These are phyloP conservation scores for Mesorhabditis belari DNA, from an alignment of 2,888 invertebrate genomes.

Conservation along the genomic window DNA sequence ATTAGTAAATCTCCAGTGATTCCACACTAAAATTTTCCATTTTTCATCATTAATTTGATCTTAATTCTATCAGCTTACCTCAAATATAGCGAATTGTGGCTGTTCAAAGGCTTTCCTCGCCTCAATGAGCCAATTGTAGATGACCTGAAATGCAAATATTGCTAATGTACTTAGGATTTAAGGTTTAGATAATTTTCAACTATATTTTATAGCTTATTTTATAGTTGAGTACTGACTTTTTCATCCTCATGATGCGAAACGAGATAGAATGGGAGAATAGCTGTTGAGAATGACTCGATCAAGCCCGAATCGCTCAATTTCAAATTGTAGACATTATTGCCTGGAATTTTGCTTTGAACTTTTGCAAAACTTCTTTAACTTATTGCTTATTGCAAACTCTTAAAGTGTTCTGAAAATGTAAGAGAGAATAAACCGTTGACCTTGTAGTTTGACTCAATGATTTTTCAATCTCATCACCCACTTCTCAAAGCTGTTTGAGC, in stretches of 20 bases:
- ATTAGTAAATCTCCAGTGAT: conserved; percentile 47
- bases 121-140: conserved; percentile 32
- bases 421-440: no score
- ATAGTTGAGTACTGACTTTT: no score
- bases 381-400: neutral
- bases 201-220: neutral
- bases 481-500: no score
- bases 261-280: conserved; percentile 43
- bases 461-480: no score
- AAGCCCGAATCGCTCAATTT: conserved; percentile 16
- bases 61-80: conserved; percentile 9
- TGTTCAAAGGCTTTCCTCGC: conserved; percentile 31
- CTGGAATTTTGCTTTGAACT: conserved; percentile 15
- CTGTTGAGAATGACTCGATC: conserved; percentile 34
- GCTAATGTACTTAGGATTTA: conserved; percentile 7
- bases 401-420: neutral
- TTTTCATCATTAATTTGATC: conserved; percentile 8
- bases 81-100: conserved; percentile 20
- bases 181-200: neutral
- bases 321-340: conserved; percentile 48
- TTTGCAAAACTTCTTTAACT: neutral
- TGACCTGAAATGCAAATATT: conserved; percentile 17
- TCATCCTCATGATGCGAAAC: conserved; percentile 17
- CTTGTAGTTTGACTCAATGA: no score
- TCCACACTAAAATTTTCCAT: conserved; percentile 27